These are phyloP conservation scores for Oscheius sp. DNA, from an alignment of 2,888 invertebrate genomes.

Conservation along the genomic window DNA sequence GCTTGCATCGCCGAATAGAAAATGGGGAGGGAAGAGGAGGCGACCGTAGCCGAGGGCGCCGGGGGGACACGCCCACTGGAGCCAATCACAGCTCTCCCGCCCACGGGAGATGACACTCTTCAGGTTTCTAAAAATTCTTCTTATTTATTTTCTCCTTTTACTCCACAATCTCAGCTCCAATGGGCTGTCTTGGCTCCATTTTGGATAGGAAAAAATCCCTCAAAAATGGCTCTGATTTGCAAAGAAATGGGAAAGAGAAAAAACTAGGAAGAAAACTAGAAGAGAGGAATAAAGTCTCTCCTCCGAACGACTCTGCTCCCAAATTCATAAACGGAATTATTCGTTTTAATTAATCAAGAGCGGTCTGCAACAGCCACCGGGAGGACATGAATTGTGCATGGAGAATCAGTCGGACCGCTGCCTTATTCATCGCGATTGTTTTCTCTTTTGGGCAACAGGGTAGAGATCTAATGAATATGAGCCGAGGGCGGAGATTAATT, in stretches of 20 bases:
- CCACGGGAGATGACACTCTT: constrained; percentile 7
- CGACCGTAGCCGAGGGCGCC: constrained; percentile 14
- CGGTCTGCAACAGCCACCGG: neutral
- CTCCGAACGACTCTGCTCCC: neutral
- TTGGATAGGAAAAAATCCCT: too few relatives aligned
- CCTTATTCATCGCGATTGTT: constrained; percentile 19
- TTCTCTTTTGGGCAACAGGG: neutral
- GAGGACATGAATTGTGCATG: constrained; percentile 22
- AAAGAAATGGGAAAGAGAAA: neutral
- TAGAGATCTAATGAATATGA: neutral
- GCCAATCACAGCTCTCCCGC: constrained; percentile 24
- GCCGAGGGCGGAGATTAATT: too few relatives aligned
- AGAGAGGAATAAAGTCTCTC: neutral
- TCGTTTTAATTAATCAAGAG: constrained; percentile 25
- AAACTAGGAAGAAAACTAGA: neutral
- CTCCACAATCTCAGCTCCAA: too few relatives aligned
- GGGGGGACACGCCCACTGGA: neutral
- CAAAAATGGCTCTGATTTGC: neutral
- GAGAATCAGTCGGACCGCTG: constrained; percentile 17
- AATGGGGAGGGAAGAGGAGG: constrained; percentile 12
- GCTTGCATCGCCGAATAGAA: constrained; percentile 32
- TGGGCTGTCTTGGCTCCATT: too few relatives aligned
- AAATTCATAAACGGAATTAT: constrained; percentile 20
- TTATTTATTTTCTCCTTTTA: too few relatives aligned
- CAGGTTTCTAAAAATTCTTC: neutral